Base-by-base conservation (phyloP, 2,888 invertebrate genomes). In the Caenorhabditis sulstoni region DNA sequence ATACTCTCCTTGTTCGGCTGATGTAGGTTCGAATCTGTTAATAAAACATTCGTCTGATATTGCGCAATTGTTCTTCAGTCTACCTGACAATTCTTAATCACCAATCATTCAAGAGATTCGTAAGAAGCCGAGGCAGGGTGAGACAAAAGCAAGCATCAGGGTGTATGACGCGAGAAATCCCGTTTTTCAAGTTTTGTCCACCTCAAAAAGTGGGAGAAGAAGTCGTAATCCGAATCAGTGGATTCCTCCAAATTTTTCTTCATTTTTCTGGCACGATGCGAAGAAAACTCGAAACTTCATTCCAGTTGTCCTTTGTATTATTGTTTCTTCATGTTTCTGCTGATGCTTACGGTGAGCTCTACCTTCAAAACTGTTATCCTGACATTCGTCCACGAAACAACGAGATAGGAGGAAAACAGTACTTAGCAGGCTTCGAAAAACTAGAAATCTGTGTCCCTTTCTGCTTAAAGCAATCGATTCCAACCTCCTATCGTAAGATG, bases 121-220 rank as follows among this genome's bases (percentile, higher is more conserved):
- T 50, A 52, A 53, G 44, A 44, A 11, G 23, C 41, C 11, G 64
- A 64, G 23, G 57, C 62, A 62, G 45, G 35, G 35, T 52, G 50
- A 29, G 16, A 37, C 5, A 57, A 37, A 47, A 49, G 37, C 18
- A 53, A 22, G 55, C 7, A 18, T 45, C 61, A 39, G 37, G 59
- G 45, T 9, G 23, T 22, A 71, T 62, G 64, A 57, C 23, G 52
- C 41, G 64, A 71, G 37, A 47, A 62, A 71, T 71, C 71, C 20
- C 71, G 71, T 71, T 71, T 71, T 64, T 71, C 71, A 57, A 71
- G 71, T 71, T 71, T 70, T 37, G 29, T 7, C 45, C 53, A 61
- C 45, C 59, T 61, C 53, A 29, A 12, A 3, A 29, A 53, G 12
- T 16, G 16, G 9, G 22, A 18, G 14, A n/a, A 35, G 64, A 64